Base-by-base conservation (phyloP, 2,888 invertebrate species). In the Mesorhabditis belari region DNA sequence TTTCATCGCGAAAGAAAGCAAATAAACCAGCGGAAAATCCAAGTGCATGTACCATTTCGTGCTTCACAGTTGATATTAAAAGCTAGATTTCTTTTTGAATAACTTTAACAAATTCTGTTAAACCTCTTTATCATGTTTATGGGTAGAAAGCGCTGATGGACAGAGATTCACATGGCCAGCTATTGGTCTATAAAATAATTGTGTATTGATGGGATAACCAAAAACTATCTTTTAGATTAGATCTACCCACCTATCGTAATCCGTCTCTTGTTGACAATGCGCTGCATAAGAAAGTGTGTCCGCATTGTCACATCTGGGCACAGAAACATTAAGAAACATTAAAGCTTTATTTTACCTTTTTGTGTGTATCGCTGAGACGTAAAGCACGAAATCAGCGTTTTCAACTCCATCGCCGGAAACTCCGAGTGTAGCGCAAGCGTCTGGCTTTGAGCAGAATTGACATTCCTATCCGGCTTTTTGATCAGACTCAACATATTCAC, bases 101-200 rank as follows among this genome's bases (percentile, higher is more conserved):
- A 21, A 19, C 27, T 24, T 25, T 0, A 66, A 69, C 54, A 65
- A 66, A 4, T 63, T 62, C 3, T 66, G n/a, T n/a, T n/a, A 63
- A 0, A 92, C 72, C 90, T 91, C 72, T 61, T 82, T 85, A 81
- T 96, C 94, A 74, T 93, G 89, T 54, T 88, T 87, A 77, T 90
- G 90, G 21, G 91, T 91, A 64, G 91, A 92, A 68, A 98, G 88
- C 77, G 91, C 91, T 23, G 89, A 88, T 0, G 98, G 98, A 77
- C 98, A 98, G 73, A 98, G 87, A 85, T 98, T 98, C 0, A 96
- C 94, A 84, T 98, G 95, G 0, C 98, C 98, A 0, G 96, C 96
- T 61, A 98, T 92, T 0, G 98, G 98, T 24, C 76, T 75, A 29
- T 55, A 74, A n/a, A 49, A 3, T 6, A 28, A 44, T 49, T 17